Conservation (phyloP, 2,113 vertebrate species). For the Muntiacus muntjak region DNA sequence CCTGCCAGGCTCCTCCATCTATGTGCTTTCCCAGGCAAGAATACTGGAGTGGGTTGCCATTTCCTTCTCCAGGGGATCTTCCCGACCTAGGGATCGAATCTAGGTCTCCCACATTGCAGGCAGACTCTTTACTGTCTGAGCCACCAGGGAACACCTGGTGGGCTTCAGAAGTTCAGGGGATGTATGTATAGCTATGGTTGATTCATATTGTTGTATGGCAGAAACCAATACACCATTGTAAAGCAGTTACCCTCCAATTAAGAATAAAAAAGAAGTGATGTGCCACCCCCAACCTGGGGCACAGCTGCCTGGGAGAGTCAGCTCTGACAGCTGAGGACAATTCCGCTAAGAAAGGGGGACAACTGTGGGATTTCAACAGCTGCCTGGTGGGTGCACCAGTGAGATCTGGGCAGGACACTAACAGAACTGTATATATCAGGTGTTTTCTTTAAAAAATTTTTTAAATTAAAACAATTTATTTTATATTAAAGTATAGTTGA, state of each 20-base stretch:
- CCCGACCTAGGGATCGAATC: not conserved
- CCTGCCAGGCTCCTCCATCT: not conserved
- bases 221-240: not conserved
- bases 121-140: not conserved
- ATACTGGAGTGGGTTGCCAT: not conserved
- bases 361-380: not conserved
- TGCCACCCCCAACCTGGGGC: not conserved
- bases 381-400: not conserved
- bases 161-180: not conserved
- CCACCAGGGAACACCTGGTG: not conserved
- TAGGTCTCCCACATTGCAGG: not conserved
- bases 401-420: not conserved
- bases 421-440: not conserved
- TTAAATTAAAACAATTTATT: not conserved
- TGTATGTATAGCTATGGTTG: not conserved
- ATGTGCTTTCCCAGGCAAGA: not conserved
- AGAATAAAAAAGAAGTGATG: not conserved
- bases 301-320: not conserved
- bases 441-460: not conserved
- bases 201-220: not conserved
- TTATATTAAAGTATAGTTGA: not conserved
- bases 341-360: not conserved
- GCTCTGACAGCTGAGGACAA: slow-evolving; percentile 12
- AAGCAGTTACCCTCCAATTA: not conserved
- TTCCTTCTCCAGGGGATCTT: not conserved